These are phyloP conservation scores for Atrina japonica DNA, from an alignment of 2,888 invertebrate species.

Conservation along the genomic window DNA sequence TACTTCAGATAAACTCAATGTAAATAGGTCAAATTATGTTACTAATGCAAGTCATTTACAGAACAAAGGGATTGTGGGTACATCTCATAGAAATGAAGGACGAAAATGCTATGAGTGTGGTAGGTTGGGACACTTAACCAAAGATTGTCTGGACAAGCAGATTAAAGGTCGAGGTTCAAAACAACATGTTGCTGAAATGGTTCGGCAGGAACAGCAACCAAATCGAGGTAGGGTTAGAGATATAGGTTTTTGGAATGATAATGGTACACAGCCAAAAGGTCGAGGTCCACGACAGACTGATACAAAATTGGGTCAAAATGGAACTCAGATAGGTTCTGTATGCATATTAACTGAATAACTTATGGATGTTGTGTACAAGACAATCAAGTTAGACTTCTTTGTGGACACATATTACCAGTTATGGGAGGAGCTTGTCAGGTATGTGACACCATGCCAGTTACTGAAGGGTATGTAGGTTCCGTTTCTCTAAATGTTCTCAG, in stretches of 20 bases:
- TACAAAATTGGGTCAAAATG: neutral
- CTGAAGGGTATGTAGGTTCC: neutral
- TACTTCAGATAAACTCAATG: neutral
- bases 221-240: neutral
- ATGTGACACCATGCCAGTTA: neutral
- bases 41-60: too few relatives aligned
- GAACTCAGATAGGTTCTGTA: neutral
- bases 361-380: slow-evolving; percentile 21
- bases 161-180: neutral
- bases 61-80: too few relatives aligned
- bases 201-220: too few relatives aligned
- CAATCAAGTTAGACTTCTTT: slow-evolving; percentile 3
- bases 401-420: slow-evolving; percentile 17
- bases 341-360: slow-evolving; percentile 4
- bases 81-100: neutral
- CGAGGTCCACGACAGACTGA: neutral
- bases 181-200: too few relatives aligned
- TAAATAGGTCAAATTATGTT: neutral
- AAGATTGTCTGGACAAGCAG: slow-evolving; percentile 5
- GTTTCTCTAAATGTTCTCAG: slow-evolving; percentile 24
- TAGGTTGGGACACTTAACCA: slow-evolving; percentile 11
- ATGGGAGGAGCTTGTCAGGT: slow-evolving; percentile 10
- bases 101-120: slow-evolving; percentile 16
- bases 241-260: neutral
- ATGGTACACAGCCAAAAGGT: neutral